phyloP scores from a whole-genome alignment of 2,888 invertebrate species.

The Barypeithes pellucidus region DNA sequence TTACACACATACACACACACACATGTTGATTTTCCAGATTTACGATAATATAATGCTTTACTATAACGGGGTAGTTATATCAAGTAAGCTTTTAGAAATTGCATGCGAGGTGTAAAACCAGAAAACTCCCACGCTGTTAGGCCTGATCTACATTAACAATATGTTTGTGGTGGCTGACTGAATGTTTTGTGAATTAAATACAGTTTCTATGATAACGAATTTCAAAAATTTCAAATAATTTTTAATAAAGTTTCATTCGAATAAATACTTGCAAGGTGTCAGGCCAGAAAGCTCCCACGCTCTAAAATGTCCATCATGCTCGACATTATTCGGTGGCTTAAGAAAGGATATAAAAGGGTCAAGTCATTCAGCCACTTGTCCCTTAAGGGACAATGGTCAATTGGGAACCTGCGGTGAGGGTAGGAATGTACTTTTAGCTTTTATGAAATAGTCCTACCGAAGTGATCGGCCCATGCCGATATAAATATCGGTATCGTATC shows the following conservation, averaged over 20 bases:
- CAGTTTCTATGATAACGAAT: no score
- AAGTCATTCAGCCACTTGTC: conserved; percentile 45
- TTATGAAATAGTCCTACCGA: no score
- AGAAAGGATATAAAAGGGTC: conserved; percentile 50
- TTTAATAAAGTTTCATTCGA: neutral
- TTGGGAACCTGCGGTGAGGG: conserved; percentile 42
- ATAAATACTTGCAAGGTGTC: conserved; percentile 30
- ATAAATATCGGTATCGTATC: no score
- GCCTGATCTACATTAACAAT: conserved; percentile 20
- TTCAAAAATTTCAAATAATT: neutral
- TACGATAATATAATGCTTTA: conserved; percentile 49
- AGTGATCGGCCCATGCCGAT: no score
- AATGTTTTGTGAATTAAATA: no score
- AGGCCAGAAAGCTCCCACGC: conserved; percentile 48
- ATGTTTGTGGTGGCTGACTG: neutral
- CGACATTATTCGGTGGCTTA: conserved; percentile 35
- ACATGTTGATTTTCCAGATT: conserved; percentile 49
- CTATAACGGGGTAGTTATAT: conserved; percentile 49
- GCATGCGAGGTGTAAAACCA: conserved; percentile 41
- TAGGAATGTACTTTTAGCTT: conserved; percentile 5
- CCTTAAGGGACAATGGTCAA: conserved; percentile 51
- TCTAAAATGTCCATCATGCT: conserved; percentile 47
- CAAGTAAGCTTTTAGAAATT: conserved; percentile 36
- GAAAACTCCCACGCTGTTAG: conserved; percentile 35
- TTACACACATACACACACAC: conserved; percentile 22